phyloP scores from a whole-genome alignment of 2,888 invertebrate genomes.

The Gastrophysa polygoni region DNA sequence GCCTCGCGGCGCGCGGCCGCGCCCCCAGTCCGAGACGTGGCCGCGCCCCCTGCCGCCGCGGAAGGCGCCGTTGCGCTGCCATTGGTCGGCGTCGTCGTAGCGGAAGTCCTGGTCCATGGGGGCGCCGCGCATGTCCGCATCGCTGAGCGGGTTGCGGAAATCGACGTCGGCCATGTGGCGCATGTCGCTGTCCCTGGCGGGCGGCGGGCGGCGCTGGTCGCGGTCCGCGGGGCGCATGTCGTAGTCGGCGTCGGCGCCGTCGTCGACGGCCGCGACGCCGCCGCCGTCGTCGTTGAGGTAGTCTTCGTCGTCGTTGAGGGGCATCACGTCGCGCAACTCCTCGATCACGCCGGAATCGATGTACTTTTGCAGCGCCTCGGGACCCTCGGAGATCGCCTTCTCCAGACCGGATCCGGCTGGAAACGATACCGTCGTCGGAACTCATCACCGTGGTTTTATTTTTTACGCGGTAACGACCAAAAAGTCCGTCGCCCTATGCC shows the following conservation, averaged over 20 bases:
- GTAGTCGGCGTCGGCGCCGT: constrained; percentile 42
- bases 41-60: constrained; percentile 46
- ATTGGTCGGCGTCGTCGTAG: constrained; percentile 48
- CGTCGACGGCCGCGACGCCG: constrained; percentile 52
- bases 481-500: too few relatives aligned
- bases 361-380: constrained; percentile 76
- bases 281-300: constrained; percentile 61
- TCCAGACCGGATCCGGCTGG: constrained; percentile 76
- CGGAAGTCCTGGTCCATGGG: constrained; percentile 48
- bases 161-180: constrained; percentile 43
- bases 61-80: constrained; percentile 50
- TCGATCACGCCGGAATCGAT: constrained; percentile 83
- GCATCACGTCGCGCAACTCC: constrained; percentile 78
- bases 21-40: not conserved
- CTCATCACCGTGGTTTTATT: not conserved
- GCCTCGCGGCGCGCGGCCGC: not conserved
- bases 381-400: constrained; percentile 77
- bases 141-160: constrained; percentile 37
- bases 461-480: too few relatives aligned
- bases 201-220: constrained; percentile 44
- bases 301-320: constrained; percentile 66
- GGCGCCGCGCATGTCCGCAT: constrained; percentile 43
- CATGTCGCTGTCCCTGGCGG: constrained; percentile 44
- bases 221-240: constrained; percentile 47
- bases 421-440: constrained; percentile 23